These are phyloP conservation scores for Didymodactylos carnosus DNA, from an alignment of 2,888 invertebrate species.

Conservation along the genomic window DNA sequence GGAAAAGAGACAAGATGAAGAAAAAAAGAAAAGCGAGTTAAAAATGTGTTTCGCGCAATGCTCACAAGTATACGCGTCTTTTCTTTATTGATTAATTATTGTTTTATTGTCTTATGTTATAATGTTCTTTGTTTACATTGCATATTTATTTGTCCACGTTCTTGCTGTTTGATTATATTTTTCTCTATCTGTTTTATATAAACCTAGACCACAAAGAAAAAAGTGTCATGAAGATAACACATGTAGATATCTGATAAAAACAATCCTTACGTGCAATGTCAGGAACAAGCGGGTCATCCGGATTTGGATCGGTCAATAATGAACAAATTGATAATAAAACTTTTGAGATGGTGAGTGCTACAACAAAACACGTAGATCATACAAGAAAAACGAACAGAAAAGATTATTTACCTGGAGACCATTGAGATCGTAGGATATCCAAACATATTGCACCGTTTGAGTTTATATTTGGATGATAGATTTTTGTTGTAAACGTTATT, in stretches of 20 bases:
- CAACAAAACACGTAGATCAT: not conserved
- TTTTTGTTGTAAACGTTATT: slow-evolving; percentile 99
- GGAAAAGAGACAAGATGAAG: too few relatives aligned
- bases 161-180: slow-evolving; percentile 6
- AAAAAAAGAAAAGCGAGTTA: too few relatives aligned
- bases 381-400: not conserved
- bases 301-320: slow-evolving; percentile 97
- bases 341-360: slow-evolving; percentile 30
- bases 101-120: too few relatives aligned
- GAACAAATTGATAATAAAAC: slow-evolving; percentile 99
- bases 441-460: slow-evolving; percentile 99
- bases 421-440: slow-evolving; percentile 97
- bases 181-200: slow-evolving; percentile 5
- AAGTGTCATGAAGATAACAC: too few relatives aligned
- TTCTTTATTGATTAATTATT: too few relatives aligned
- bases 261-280: slow-evolving; percentile 9
- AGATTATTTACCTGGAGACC: slow-evolving; percentile 96
- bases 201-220: too few relatives aligned
- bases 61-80: too few relatives aligned
- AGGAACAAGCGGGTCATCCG: slow-evolving; percentile 40
- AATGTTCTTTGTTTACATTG: too few relatives aligned
- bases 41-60: too few relatives aligned
- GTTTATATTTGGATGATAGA: slow-evolving; percentile 99
- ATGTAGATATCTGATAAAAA: too few relatives aligned
- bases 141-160: slow-evolving; percentile 9